phyloP scores from a whole-genome alignment of 1,140 invertebrate species.

The Brachystomella parvula region DNA sequence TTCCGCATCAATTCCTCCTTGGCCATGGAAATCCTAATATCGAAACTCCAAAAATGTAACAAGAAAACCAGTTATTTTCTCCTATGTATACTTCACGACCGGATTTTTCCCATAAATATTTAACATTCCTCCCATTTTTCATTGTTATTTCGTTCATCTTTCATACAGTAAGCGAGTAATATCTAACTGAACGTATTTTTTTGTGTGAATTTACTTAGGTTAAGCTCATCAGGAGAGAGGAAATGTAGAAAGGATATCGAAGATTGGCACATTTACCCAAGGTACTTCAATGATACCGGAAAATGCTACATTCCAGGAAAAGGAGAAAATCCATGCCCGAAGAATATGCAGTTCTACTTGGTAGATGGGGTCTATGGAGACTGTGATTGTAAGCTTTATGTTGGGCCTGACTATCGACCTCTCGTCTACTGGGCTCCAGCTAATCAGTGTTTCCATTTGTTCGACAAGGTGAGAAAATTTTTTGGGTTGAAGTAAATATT shows the following conservation, averaged over 20 bases:
- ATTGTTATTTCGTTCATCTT: too few species aligned
- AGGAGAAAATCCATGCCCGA: neutral
- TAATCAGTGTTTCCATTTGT: conserved; percentile 1
- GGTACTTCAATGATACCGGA: neutral
- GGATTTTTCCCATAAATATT: too few species aligned
- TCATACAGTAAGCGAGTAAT: too few species aligned
- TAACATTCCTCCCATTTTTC: too few species aligned
- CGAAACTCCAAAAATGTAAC: too few species aligned
- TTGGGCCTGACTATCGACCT: neutral
- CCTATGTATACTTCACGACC: too few species aligned
- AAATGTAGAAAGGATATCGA: neutral
- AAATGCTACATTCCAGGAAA: conserved; percentile 8
- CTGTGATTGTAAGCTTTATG: conserved; percentile 1
- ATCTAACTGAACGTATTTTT: too few species aligned
- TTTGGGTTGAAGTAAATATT: neutral
- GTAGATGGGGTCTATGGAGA: neutral
- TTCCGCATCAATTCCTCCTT: neutral
- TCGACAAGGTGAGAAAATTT: neutral
- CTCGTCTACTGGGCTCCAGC: neutral
- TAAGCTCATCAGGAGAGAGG: too few species aligned
- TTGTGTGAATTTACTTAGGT: too few species aligned
- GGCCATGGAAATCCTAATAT: too few species aligned
- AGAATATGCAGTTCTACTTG: neutral
- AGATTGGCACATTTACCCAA: neutral
- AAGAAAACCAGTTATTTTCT: too few species aligned